Evolutionary conservation across 2,113 vertebrate genomes (phyloP), one percentile per base, ranked within the genome.

Genomic region (Phasianus colchicus): DNA sequence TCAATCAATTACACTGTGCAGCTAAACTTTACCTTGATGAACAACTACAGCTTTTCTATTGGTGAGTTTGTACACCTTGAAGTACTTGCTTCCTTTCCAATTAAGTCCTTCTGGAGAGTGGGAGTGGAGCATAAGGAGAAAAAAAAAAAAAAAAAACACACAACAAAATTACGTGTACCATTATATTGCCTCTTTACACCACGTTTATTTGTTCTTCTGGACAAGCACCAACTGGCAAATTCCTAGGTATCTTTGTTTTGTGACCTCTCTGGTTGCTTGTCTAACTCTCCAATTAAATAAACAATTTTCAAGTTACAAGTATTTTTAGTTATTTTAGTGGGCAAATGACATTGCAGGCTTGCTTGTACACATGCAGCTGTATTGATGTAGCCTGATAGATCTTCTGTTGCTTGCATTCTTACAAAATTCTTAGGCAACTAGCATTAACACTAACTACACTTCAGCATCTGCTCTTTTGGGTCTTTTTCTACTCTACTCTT

Each of bases 141-240:
- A 63, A 83, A 67, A 32, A 27, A 55, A 32, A 30, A 2, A 6
- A 12, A 47, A 57, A 9, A 12, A 79, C 63, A 72, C 54, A 27
- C 47, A 27, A 4, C 13, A 16, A 24, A 45, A 10, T 34, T 40
- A 17, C 0, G 0, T 65, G 27, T 32, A 29, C 16, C 14, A 67
- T 3, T 61, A 13, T 27, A 22, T 48, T 65, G 30, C 8, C 18
- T 71, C 21, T 72, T 72, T 71, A 24, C 22, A 38, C 15, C 22
- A 15, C 8, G 29, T 75, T 13, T 34, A 18, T 84, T 80, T 52
- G 25, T 25, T 71, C 14, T 75, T 64, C 48, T 70, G 9, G 13
- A 80, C 14, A 4, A 57, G 12, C 10, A 30, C 4, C 0, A 6
- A 81, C 54, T 16, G 25, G 8, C 25, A 86, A 76, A 45, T 8